phyloP scores from a whole-genome alignment of 2,888 invertebrate species.

The Margaritifera margaritifera region DNA sequence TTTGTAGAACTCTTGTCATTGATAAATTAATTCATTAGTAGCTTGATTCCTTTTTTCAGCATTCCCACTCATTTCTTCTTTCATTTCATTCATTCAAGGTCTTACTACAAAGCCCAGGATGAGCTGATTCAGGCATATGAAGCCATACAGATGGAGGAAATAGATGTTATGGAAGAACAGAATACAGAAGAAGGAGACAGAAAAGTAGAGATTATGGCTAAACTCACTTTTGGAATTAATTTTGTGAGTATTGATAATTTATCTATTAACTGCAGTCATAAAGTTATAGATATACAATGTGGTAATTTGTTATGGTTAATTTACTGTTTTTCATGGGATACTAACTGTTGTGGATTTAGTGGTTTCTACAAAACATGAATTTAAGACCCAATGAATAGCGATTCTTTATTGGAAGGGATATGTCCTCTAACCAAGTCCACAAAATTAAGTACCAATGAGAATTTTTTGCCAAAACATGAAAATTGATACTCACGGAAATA shows the following conservation, averaged over 20 bases:
- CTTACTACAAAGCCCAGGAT: conserved; percentile 69
- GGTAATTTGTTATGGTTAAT: neutral
- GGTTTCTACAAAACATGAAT: too few species aligned
- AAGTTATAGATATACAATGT: neutral
- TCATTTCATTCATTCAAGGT: conserved; percentile 39
- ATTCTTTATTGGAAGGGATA: too few species aligned
- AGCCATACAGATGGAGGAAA: conserved; percentile 52
- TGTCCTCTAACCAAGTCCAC: too few species aligned
- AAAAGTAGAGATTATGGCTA: conserved; percentile 43
- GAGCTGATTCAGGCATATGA: conserved; percentile 67
- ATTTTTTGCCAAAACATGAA: too few species aligned
- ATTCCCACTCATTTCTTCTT: neutral
- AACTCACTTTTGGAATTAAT: conserved; percentile 56
- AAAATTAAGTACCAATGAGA: too few species aligned
- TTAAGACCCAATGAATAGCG: too few species aligned
- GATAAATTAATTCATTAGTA: too few species aligned
- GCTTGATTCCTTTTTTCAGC: too few species aligned
- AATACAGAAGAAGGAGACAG: conserved; percentile 11
- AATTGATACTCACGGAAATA: too few species aligned
- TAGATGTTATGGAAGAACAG: conserved; percentile 38
- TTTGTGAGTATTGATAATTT: conserved; percentile 43
- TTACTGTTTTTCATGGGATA: too few species aligned
- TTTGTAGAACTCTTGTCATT: too few species aligned
- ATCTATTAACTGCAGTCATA: neutral
- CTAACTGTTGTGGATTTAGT: too few species aligned